Base-by-base conservation (phyloP, 2,888 invertebrate species). In the Drosophila kanekoi region DNA sequence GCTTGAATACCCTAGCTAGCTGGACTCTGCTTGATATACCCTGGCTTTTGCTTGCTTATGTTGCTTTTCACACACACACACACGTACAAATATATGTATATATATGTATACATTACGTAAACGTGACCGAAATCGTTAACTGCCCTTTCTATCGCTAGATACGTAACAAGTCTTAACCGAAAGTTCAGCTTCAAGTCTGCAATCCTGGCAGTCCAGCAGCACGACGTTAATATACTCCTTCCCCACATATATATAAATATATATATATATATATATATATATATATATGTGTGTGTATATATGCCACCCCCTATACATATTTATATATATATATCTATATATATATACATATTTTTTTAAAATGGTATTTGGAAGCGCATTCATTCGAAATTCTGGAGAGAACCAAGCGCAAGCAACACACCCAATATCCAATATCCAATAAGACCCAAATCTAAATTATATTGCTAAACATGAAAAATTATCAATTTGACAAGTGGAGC, bases 131-230 rank as follows among this genome's bases (percentile, higher is more conserved):
- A 28, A 28, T 28, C 28, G 28, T 43, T 43, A 33, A 53, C 8
- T 33, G 53, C 53, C 28, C 43, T 53, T 43, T 43, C 43, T 33
- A 53, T 43, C 33, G 20, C 43, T 33, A 53, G 33, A 11, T 20
- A 6, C 41, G 41, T 2, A 32, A 20, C 1, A 53, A 53, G 18
- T n/a, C 33, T 10, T 18, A 43, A 11, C 16, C 51, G 28, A 33
- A 18, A 8, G 16, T 9, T 13, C 16, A 13, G 2, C 16, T 18
- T 33, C 33, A 33, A 35, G 13, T 33, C 9, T 38, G 38, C 38
- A 16, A 38, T 13, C 14, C 16, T 28, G 16, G 40, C 18, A 32
- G 9, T 11, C 9, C 40, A 18, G n/a, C 16, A 13, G 18, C 40
- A 32, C 28, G 32, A 18, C 52, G 32, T 49, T 35, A 10, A 33